phyloP scores from a whole-genome alignment of 2,113 vertebrate genomes.

The Candoia aspera region DNA sequence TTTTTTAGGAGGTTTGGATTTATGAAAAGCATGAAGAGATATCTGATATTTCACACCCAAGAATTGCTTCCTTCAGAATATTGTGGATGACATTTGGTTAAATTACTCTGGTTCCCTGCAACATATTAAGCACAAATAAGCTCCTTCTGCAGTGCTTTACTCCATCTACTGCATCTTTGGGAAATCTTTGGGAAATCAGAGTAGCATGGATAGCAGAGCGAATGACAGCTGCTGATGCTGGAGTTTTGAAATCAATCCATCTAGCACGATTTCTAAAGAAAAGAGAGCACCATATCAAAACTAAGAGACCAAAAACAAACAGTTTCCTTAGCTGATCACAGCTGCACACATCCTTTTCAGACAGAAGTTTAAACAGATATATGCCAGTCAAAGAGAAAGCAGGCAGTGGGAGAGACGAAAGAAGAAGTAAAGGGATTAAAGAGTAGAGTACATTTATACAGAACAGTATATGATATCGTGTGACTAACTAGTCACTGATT shows the following conservation, averaged over 20 bases:
- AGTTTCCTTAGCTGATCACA: constrained; percentile 17
- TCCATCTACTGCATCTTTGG: not conserved
- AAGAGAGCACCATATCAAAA: constrained; percentile 11
- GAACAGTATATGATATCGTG: constrained; percentile 1
- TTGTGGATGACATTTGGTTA: not conserved
- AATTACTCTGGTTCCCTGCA: constrained; percentile 3
- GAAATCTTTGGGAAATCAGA: constrained; percentile 23
- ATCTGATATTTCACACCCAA: not conserved
- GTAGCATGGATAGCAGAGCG: not conserved
- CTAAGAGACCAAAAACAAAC: constrained; percentile 19
- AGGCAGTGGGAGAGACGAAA: not conserved
- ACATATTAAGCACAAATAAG: not conserved
- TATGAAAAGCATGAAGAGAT: not conserved
- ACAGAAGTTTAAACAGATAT: constrained; percentile 28
- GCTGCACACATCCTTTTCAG: not conserved
- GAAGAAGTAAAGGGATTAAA: not conserved
- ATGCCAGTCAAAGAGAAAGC: constrained; percentile 5
- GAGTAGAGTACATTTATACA: not conserved
- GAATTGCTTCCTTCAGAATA: constrained; percentile 9
- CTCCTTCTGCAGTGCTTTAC: not conserved
- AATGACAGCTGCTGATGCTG: not conserved
- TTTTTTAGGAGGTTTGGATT: not conserved
- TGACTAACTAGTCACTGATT: not conserved
- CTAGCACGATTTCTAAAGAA: constrained; percentile 6
- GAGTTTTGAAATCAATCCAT: constrained; percentile 19